These are phyloP conservation scores for Lepidostoma basale DNA, from an alignment of 1,140 invertebrate genomes.

Conservation along the genomic window DNA sequence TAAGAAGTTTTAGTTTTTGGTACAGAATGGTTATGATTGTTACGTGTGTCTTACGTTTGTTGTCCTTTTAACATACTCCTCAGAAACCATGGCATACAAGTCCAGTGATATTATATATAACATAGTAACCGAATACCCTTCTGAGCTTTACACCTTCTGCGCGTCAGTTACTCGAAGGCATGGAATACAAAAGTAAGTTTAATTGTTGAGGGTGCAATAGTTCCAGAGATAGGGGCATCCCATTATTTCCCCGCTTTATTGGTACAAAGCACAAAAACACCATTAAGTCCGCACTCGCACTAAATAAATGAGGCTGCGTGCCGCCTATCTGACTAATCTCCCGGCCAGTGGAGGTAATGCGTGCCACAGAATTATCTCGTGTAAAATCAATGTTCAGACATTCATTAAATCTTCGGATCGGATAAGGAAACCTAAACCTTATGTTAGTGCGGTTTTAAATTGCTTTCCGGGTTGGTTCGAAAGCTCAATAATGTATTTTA, in stretches of 20 bases:
- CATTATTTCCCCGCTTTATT: constrained; percentile 21
- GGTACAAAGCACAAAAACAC: constrained; percentile 36
- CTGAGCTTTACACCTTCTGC: too few species aligned
- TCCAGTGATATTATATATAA: too few species aligned
- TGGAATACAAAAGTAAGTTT: too few species aligned
- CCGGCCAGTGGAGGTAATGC: constrained; percentile 32
- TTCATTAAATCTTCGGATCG: constrained; percentile 45
- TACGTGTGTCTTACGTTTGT: too few species aligned
- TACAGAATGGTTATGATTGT: too few species aligned
- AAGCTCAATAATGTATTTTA: too few species aligned
- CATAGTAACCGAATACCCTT: too few species aligned
- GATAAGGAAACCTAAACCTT: constrained; percentile 37
- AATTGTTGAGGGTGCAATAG: too few species aligned
- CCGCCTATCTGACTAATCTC: constrained; percentile 26
- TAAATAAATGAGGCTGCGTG: constrained; percentile 34
- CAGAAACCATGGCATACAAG: too few species aligned
- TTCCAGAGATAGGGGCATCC: not conserved
- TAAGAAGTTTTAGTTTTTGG: too few species aligned
- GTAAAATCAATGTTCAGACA: constrained; percentile 46
- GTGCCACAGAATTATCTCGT: constrained; percentile 39
- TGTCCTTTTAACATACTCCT: too few species aligned
- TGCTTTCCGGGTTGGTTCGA: constrained; percentile 13
- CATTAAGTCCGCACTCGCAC: constrained; percentile 28
- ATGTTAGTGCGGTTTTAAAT: constrained; percentile 31
- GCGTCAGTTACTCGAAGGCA: too few species aligned